Base-by-base conservation (phyloP, 2,888 invertebrate genomes). In the Scrobipalpa costella region DNA sequence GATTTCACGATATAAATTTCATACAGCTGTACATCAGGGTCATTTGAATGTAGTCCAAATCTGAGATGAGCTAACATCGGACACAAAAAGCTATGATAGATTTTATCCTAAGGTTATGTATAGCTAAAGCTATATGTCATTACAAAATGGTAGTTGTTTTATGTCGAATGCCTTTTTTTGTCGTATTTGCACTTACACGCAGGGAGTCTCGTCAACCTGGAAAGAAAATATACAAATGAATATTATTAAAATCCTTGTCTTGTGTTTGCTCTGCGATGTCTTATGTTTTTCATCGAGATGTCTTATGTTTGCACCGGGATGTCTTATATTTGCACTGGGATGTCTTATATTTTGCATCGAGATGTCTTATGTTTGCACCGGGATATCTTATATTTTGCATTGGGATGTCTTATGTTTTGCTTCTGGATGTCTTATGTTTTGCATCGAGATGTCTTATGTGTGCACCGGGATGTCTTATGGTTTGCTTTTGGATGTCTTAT, bases 51-150 rank as follows among this genome's bases (percentile, higher is more conserved):
- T 27, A 27, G 5, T 27, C 27, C 27, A 27, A 27, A 40, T 44
- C 44, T 44, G 44, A 44, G 44, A 44, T 15, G 44, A 44, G 44
- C 15, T 44, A 15, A n/a, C n/a, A 15, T 44, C 44, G 44, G 44
- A 44, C 44, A 44, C 21, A 21, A 49, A 21, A 17, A 49, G 21
- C 21, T 9, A 52, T 21, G 50, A 52, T 52, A 52, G 50, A 9
- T 21, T 52, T 27, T 21, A 52, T 52, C 50, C 19, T 52, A 21
- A 52, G 21, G 21, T 52, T 52, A 52, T 52, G 9, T 27, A 33
- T 55, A 55, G 55, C 55, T 33, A 55, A 27, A 34, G 55, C 55
- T 55, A 55, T 52, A 21, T 19, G 55, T 55, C 55, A 34, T 55
- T 55, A 55, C 55, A 55, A 55, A 55, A 52, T 52, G 50, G 50